phyloP scores from a whole-genome alignment of 2,797 vertebrate species.

The Hephaestus fuliginosus region DNA sequence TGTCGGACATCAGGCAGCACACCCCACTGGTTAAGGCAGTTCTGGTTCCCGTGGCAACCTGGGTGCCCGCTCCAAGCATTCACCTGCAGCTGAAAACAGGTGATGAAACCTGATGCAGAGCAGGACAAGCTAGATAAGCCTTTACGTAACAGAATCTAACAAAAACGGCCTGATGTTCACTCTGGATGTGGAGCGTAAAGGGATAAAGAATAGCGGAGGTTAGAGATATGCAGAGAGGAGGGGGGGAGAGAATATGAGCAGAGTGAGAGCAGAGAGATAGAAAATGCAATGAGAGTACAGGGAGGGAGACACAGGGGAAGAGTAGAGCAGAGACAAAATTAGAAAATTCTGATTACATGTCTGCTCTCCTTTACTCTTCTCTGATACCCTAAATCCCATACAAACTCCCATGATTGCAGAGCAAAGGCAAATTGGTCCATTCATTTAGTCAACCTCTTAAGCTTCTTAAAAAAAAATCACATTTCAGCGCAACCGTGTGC shows the following conservation, averaged over 20 bases:
- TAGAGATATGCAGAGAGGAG: constrained; percentile 9
- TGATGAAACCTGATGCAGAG: constrained; percentile 64
- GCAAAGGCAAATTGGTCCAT: constrained; percentile 69
- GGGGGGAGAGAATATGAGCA: constrained; percentile 10
- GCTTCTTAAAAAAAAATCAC: constrained; percentile 57
- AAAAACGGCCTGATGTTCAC: not conserved
- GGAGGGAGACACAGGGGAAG: constrained; percentile 47
- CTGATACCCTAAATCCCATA: constrained; percentile 71
- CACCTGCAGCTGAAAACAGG: constrained; percentile 95
- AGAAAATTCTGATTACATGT: constrained; percentile 73
- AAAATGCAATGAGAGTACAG: constrained; percentile 21
- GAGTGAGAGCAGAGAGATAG: constrained; percentile 8
- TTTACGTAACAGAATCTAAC: not conserved
- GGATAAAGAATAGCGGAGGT: constrained; percentile 6
- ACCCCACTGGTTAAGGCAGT: constrained; percentile 89
- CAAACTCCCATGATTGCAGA: constrained; percentile 60
- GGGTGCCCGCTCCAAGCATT: constrained; percentile 87
- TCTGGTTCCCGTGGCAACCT: constrained; percentile 89
- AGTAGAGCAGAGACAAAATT: constrained; percentile 64
- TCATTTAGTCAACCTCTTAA: constrained; percentile 70
- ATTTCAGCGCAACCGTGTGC: constrained; percentile 3
- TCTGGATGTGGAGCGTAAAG: not conserved
- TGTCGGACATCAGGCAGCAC: constrained; percentile 90
- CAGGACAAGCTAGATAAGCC: not conserved
- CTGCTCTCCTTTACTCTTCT: constrained; percentile 63